These are phyloP conservation scores for Xestia ashworthii DNA, from an alignment of 2,888 invertebrate genomes.

Conservation along the genomic window DNA sequence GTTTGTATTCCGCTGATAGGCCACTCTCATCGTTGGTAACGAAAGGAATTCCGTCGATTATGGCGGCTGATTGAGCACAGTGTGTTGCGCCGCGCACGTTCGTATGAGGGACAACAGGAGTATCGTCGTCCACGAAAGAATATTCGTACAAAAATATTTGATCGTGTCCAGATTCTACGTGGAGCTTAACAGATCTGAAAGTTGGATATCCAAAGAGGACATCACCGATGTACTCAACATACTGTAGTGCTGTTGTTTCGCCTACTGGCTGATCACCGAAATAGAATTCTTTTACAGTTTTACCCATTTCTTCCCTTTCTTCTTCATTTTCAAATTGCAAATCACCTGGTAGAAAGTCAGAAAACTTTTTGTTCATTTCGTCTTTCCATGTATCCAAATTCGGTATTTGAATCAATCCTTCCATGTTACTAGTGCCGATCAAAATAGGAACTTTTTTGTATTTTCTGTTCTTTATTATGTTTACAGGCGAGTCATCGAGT, in stretches of 20 bases:
- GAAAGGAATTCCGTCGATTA: constrained; percentile 52
- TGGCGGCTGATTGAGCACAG: constrained; percentile 67
- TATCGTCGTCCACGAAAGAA: constrained; percentile 70
- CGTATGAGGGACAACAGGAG: constrained; percentile 66
- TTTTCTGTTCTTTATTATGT: constrained; percentile 38
- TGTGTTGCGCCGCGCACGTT: constrained; percentile 71
- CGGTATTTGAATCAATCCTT: constrained; percentile 37
- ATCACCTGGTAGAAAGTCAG: constrained; percentile 73
- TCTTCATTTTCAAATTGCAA: constrained; percentile 69
- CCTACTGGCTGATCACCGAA: constrained; percentile 71
- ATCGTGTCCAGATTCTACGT: constrained; percentile 66
- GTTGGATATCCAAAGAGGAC: constrained; percentile 70
- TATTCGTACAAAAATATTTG: constrained; percentile 76
- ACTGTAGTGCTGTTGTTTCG: constrained; percentile 58
- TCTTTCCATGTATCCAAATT: constrained; percentile 58
- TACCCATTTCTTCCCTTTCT: constrained; percentile 67
- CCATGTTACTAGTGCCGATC: constrained; percentile 52
- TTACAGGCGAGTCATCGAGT: constrained; percentile 42
- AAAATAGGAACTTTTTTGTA: constrained; percentile 53
- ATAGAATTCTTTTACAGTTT: constrained; percentile 72
- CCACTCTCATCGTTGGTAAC: constrained; percentile 36
- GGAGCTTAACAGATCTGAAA: constrained; percentile 68
- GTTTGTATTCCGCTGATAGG: constrained; percentile 56
- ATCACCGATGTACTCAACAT: constrained; percentile 78
- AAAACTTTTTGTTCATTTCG: constrained; percentile 73